Conservation (phyloP, 2,797 vertebrate species). For the Danio jaintianensis region DNA sequence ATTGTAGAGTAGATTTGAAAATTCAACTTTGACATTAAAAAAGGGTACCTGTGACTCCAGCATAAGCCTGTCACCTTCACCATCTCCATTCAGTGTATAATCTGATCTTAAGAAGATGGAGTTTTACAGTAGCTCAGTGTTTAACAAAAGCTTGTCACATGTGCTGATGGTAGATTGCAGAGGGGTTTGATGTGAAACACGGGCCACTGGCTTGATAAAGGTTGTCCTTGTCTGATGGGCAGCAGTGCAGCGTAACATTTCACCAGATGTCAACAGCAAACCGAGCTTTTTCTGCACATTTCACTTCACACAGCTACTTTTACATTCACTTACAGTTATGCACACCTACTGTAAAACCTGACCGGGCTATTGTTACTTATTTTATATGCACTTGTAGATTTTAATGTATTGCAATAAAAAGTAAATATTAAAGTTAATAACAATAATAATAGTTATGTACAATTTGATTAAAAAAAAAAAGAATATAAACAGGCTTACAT, state of each 20-base stretch:
- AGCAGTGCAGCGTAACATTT: conserved; percentile 11
- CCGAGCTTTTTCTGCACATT: conserved; percentile 7
- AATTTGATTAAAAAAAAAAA: too few relatives aligned
- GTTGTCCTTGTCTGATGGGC: conserved; percentile 33
- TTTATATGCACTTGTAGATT: too few relatives aligned
- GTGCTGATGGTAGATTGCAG: neutral
- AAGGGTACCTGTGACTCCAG: neutral
- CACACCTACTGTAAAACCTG: neutral
- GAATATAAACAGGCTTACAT: too few relatives aligned
- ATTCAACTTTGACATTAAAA: neutral
- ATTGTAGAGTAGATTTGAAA: neutral
- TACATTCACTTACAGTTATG: neutral
- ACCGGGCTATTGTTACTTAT: neutral
- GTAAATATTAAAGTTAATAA: too few relatives aligned
- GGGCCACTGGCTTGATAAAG: conserved; percentile 36
- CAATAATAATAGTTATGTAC: too few relatives aligned
- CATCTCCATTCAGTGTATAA: conserved; percentile 32
- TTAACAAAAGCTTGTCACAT: conserved; percentile 30
- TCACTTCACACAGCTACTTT: neutral
- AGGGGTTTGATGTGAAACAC: conserved; percentile 11
- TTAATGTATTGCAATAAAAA: too few relatives aligned
- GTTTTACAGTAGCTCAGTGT: conserved; percentile 52
- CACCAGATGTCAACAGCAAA: neutral
- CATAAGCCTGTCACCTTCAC: conserved; percentile 9
- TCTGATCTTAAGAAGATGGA: conserved; percentile 3